Percentiles rank a stretch among this genome's conserved stretches.
Conservation (phyloP, 2,888 invertebrate genomes). For the Drosophila atripex region DNA sequence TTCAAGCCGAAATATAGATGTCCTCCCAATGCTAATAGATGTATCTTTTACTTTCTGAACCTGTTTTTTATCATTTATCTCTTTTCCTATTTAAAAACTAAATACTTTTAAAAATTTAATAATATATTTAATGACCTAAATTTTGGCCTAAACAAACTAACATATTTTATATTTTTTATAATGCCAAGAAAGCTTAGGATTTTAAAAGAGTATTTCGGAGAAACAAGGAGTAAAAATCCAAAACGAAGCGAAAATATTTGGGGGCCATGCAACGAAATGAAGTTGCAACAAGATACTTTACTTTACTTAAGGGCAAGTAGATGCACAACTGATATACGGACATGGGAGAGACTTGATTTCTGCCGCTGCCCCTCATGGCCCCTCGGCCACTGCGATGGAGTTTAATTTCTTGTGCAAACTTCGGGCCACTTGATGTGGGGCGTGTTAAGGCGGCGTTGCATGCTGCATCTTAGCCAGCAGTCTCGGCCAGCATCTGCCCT, state of each 20-base stretch:
- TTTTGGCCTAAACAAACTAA: too few relatives aligned
- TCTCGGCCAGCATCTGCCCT: slow-evolving; percentile 58
- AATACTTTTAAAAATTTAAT: too few relatives aligned
- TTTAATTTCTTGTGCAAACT: slow-evolving; percentile 79
- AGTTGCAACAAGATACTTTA: slow-evolving; percentile 80
- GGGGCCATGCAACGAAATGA: slow-evolving; percentile 76
- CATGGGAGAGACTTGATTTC: slow-evolving; percentile 60
- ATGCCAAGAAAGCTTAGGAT: too few relatives aligned
- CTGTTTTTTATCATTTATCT: too few relatives aligned
- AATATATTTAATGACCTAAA: too few relatives aligned
- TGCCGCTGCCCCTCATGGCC: slow-evolving; percentile 55
- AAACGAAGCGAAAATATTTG: slow-evolving; percentile 68
- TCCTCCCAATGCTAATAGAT: neutral
- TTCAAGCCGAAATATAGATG: neutral
- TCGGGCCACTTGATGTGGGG: slow-evolving; percentile 56
- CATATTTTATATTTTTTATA: neutral
- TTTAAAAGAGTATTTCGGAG: slow-evolving; percentile 5
- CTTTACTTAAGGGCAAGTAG: slow-evolving; percentile 81
- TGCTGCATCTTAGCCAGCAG: slow-evolving; percentile 39
- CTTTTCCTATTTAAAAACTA: too few relatives aligned
- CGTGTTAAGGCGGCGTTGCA: slow-evolving; percentile 52
- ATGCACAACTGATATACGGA: slow-evolving; percentile 76
- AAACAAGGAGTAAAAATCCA: neutral
- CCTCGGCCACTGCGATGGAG: slow-evolving; percentile 33
- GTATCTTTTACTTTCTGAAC: too few relatives aligned